Conservation (phyloP, 2,113 vertebrate genomes). For the Sarotherodon lohbergeri region DNA sequence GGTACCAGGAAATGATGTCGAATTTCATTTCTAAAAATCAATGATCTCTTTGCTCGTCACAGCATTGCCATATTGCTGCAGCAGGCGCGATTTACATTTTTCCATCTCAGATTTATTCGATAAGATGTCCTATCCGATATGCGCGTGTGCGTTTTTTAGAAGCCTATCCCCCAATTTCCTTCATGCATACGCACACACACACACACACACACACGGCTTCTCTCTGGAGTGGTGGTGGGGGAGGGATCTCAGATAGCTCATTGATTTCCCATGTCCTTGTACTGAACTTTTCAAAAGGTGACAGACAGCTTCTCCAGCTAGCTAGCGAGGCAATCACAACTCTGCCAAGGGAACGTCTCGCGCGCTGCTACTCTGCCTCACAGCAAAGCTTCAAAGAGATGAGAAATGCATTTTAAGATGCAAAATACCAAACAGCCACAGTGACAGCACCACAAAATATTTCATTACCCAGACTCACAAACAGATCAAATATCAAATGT, state of each 20-base stretch:
- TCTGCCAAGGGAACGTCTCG: conserved; percentile 19
- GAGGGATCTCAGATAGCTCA: conserved; percentile 46
- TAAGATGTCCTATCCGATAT: conserved; percentile 35
- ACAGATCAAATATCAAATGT: conserved; percentile 60
- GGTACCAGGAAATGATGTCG: conserved; percentile 31
- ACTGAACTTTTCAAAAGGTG: conserved; percentile 62
- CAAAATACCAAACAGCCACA: conserved; percentile 52
- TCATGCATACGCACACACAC: not conserved
- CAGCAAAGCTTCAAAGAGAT: conserved; percentile 39
- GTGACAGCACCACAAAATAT: conserved; percentile 48
- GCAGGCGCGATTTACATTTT: conserved; percentile 46
- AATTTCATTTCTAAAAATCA: conserved; percentile 57
- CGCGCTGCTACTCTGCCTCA: conserved; percentile 17
- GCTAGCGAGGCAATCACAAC: conserved; percentile 35
- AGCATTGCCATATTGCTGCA: conserved; percentile 35
- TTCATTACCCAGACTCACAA: conserved; percentile 47
- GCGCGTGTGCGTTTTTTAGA: not conserved
- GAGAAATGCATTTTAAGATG: conserved; percentile 47
- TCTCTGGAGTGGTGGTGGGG: conserved; percentile 4
- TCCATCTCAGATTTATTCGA: conserved; percentile 57
- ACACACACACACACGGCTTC: not conserved
- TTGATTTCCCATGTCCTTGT: conserved; percentile 68
- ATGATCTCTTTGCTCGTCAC: conserved; percentile 38
- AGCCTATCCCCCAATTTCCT: not conserved
- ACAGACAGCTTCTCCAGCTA: conserved; percentile 53